These are phyloP conservation scores for Lathamus discolor DNA, from an alignment of 2,113 vertebrate species.

Conservation along the genomic window DNA sequence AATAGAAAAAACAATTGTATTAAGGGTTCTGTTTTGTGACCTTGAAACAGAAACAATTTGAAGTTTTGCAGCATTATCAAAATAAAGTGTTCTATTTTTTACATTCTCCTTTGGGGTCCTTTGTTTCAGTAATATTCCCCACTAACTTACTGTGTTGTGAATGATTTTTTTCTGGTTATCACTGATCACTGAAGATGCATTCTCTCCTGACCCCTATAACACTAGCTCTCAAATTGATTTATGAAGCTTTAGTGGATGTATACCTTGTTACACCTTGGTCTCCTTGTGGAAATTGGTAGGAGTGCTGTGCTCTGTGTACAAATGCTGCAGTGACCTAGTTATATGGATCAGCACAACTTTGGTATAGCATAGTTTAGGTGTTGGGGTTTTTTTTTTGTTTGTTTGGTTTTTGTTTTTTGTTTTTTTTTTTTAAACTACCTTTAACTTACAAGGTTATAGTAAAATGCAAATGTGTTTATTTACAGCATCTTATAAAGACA, in stretches of 20 bases:
- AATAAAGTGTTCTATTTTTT: neutral
- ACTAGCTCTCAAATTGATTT: constrained; percentile 59
- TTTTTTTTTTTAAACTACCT: neutral
- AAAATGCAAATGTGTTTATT: constrained; percentile 11
- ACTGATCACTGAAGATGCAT: constrained; percentile 6
- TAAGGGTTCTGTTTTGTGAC: neutral
- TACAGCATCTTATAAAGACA: constrained; percentile 30
- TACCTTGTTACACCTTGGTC: constrained; percentile 8
- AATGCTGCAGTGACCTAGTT: constrained; percentile 36
- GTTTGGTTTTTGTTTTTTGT: too few species aligned
- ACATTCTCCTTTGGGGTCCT: neutral
- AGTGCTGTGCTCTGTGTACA: neutral
- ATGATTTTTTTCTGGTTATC: constrained; percentile 40
- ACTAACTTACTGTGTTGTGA: neutral
- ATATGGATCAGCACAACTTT: neutral
- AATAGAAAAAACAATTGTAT: neutral
- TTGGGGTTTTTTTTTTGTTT: too few species aligned
- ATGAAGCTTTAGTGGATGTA: constrained; percentile 35
- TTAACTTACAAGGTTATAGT: constrained; percentile 2
- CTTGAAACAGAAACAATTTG: neutral
- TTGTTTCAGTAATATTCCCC: neutral
- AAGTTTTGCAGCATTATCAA: neutral
- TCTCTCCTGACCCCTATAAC: constrained; percentile 14
- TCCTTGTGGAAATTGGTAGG: constrained; percentile 21
- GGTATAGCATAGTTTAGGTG: neutral